Conservation (phyloP, 2,113 vertebrate genomes). For the Archilochus colubris region DNA sequence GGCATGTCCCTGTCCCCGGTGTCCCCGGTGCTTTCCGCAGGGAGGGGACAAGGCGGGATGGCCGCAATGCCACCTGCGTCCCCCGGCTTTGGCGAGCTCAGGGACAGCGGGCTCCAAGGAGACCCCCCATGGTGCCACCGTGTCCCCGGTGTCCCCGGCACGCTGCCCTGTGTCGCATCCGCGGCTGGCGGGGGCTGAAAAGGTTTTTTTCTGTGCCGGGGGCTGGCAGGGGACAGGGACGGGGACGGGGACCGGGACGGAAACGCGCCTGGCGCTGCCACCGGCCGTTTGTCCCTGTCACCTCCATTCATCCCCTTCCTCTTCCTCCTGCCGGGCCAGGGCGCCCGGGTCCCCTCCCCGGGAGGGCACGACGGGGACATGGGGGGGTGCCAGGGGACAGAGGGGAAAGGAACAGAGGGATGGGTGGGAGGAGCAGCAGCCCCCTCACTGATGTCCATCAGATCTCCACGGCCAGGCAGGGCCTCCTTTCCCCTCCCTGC, state of each 20-base stretch:
- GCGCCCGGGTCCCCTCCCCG: too few relatives aligned
- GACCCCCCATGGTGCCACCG: not conserved
- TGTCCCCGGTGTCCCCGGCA: not conserved
- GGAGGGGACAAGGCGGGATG: rapidly evolving
- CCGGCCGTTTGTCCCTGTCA: not conserved
- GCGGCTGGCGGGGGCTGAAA: not conserved
- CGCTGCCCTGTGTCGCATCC: not conserved
- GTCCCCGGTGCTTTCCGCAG: not conserved
- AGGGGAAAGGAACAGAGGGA: too few relatives aligned
- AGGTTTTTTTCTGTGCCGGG: not conserved
- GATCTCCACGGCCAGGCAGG: not conserved
- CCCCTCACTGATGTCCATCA: not conserved
- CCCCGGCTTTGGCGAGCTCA: not conserved
- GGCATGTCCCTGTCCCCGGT: not conserved
- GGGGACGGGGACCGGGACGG: not conserved
- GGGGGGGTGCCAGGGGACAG: too few relatives aligned
- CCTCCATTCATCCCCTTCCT: conserved; percentile 6
- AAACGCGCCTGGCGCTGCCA: not conserved
- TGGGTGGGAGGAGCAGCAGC: not conserved
- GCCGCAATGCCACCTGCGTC: not conserved
- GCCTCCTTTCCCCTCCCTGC: not conserved
- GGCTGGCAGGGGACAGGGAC: not conserved
- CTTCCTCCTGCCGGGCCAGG: not conserved
- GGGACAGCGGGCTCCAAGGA: not conserved
- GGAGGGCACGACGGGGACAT: not conserved